phyloP scores from a whole-genome alignment of 1,140 invertebrate genomes.

The Anastrepha ludens region DNA sequence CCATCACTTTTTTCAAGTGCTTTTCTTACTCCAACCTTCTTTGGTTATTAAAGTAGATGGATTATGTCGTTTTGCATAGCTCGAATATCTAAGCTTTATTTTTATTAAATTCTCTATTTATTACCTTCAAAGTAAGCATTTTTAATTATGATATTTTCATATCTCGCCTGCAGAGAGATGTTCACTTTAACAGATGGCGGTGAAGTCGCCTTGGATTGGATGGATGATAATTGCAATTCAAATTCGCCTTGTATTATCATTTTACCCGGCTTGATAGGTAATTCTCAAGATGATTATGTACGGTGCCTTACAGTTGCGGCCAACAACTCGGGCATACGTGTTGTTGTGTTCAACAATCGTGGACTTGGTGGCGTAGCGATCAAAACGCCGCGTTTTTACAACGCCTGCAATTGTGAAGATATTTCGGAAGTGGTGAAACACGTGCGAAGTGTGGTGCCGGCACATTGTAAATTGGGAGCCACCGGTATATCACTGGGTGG shows the following conservation, averaged over 20 bases:
- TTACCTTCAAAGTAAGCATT: too few species aligned
- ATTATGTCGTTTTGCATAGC: too few species aligned
- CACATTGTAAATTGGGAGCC: conserved; percentile 81
- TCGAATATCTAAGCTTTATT: too few species aligned
- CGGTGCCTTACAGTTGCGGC: conserved; percentile 84
- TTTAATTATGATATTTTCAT: too few species aligned
- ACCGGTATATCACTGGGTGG: conserved; percentile 90
- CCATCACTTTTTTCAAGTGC: not conserved
- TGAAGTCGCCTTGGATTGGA: conserved; percentile 89
- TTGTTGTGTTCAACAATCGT: conserved; percentile 88
- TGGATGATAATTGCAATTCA: conserved; percentile 75
- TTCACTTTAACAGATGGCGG: conserved; percentile 87
- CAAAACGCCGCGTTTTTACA: conserved; percentile 89
- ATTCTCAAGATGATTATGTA: conserved; percentile 87
- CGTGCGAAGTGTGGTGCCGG: conserved; percentile 79
- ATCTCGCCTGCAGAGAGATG: conserved; percentile 79
- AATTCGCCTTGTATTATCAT: conserved; percentile 83
- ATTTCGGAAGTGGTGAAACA: conserved; percentile 84
- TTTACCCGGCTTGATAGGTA: conserved; percentile 86
- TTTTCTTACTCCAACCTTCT: conserved; percentile 48
- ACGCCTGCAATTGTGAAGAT: conserved; percentile 88
- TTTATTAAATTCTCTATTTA: too few species aligned
- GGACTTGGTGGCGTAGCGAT: conserved; percentile 84
- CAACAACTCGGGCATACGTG: conserved; percentile 79
- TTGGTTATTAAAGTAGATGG: too few species aligned